These are phyloP conservation scores for Napeogenes sylphis DNA, from an alignment of 2,888 invertebrate species.

Conservation along the genomic window DNA sequence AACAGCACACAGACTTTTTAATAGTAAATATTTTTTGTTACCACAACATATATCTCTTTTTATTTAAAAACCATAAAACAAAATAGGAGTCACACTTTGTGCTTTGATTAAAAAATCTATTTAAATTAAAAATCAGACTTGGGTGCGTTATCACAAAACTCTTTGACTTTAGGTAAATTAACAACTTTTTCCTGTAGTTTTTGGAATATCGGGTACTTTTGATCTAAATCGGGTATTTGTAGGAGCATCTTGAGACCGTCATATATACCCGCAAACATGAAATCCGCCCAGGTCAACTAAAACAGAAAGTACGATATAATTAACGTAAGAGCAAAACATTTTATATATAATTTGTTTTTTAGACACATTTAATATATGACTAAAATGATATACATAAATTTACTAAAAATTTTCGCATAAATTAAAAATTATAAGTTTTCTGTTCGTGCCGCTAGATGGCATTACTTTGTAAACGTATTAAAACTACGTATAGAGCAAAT, in stretches of 20 bases:
- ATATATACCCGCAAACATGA: conserved; percentile 68
- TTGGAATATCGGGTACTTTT: conserved; percentile 56
- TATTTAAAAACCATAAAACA: background rate
- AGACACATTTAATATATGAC: no score
- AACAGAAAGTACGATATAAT: conserved; percentile 4
- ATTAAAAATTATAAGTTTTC: no score
- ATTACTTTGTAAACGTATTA: no score
- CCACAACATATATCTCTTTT: no score
- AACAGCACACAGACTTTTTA: no score
- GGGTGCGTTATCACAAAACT: conserved; percentile 19
- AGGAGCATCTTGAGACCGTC: conserved; percentile 61
- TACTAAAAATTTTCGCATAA: no score
- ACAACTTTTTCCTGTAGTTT: conserved; percentile 53
- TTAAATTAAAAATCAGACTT: conserved; percentile 13
- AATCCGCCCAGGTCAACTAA: conserved; percentile 77
- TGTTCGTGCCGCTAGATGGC: no score
- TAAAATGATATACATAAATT: no score
- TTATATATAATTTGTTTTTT: no score
- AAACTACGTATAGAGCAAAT: no score
- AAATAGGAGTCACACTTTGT: background rate
- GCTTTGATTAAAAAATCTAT: background rate
- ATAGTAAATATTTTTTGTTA: no score
- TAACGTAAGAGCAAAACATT: no score
- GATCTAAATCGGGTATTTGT: conserved; percentile 44
- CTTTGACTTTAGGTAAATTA: conserved; percentile 41